Evolutionary conservation across 2,888 invertebrate species (phyloP), one percentile per base, ranked within the genome.

Genomic region (Exephanes ischioxanthus): DNA sequence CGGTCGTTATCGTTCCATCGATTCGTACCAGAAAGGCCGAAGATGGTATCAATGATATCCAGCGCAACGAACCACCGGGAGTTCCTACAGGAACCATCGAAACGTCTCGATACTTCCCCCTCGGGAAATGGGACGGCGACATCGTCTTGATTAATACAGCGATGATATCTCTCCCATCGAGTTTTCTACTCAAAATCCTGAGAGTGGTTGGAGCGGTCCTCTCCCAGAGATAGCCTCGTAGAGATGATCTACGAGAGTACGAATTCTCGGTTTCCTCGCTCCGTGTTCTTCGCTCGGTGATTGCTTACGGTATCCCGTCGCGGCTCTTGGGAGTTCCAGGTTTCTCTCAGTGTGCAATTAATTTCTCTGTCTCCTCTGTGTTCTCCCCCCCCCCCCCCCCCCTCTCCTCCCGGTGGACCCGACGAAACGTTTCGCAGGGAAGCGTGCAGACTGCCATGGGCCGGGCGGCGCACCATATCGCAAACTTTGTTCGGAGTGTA

Each of bases 241-340:
- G 63, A 48, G 7, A 30, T 48, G 75, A 63, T 48, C 45, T 9
- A 30, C 55, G 72, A 63, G 22, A 19, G n/a, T 61, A 45, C 26
- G 68, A 26, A 45, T 41, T 48, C 68, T 26, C 37, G 45, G 45
- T 48, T 48, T 11, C 26, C 48, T 16, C 26, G 14, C 2, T 22
- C 48, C 30, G 37, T 55, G 63, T 63, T 72, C 53, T n/a, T 73
- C 48, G 51, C 51, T 87, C 83, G 71, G 53, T 53, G 80, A 84
- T 80, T 84, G 70, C 73, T 63, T 33, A 61, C 71, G 80, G 71
- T 77, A 67, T 76, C 61, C 77, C 63, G 66, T 68, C 33, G 82
- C 53, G 72, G 84, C 82, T 84, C 83, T 83, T 76, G 86, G 70
- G 82, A 87, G 80, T 84, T 79, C 48, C 81, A 51, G 77, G 33